phyloP scores from a whole-genome alignment of 2,888 invertebrate genomes.

The Idaea aversata region DNA sequence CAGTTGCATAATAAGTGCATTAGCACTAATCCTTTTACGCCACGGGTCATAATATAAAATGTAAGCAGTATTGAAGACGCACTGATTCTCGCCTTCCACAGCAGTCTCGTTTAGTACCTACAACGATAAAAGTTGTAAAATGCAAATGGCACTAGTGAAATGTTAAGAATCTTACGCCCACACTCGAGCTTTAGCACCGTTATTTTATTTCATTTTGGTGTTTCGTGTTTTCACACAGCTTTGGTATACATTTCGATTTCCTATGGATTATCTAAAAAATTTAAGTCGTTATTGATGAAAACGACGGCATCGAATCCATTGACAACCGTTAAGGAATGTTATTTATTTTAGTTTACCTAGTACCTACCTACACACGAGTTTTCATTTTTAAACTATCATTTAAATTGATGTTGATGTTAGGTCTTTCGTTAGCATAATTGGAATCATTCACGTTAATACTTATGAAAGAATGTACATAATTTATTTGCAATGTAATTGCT shows the following conservation, averaged over 20 bases:
- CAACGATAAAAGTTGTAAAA: conserved; percentile 77
- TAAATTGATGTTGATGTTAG: not conserved
- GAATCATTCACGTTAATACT: not conserved
- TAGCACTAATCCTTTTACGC: conserved; percentile 43
- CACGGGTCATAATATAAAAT: conserved; percentile 45
- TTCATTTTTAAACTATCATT: not conserved
- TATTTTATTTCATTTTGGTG: conserved; percentile 59
- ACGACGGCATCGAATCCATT: conserved; percentile 4
- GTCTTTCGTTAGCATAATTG: not conserved
- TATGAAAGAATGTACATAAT: no score
- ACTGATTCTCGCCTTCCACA: conserved; percentile 57
- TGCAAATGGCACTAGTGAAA: conserved; percentile 74
- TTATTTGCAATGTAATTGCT: no score
- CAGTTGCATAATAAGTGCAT: conserved; percentile 25
- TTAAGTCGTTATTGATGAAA: conserved; percentile 24
- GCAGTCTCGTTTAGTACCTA: conserved; percentile 59
- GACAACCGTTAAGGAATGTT: not conserved
- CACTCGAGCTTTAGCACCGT: conserved; percentile 54
- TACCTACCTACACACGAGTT: not conserved
- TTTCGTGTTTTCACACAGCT: conserved; percentile 53
- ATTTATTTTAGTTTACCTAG: not conserved
- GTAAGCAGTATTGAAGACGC: conserved; percentile 55
- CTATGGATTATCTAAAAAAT: conserved; percentile 35
- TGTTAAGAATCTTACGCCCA: conserved; percentile 73
- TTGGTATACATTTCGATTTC: conserved; percentile 35